Evolutionary conservation across 2,113 vertebrate species (phyloP).

Genomic region (Melozone crissalis): DNA sequence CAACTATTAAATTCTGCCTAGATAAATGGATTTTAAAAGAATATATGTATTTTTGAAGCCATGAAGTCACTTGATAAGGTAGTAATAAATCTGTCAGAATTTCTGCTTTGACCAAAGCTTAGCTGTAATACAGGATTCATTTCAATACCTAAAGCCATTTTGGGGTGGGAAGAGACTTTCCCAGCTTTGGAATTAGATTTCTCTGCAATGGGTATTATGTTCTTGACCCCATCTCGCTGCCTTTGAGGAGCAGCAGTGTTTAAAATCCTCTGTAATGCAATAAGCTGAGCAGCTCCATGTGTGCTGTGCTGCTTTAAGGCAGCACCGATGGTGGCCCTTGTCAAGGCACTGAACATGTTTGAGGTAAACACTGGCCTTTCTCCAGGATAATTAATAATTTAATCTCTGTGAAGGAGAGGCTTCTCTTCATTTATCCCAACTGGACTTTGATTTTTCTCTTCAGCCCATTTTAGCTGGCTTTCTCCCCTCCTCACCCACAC

Average conservation of each 20-base stretch:
- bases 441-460: slow-evolving; percentile 34
- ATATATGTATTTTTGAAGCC: slow-evolving; percentile 61
- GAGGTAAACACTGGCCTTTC: slow-evolving; percentile 1
- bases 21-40: slow-evolving; percentile 71
- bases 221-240: slow-evolving; percentile 23
- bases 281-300: not conserved
- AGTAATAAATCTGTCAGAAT: slow-evolving; percentile 68
- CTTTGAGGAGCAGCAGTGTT: slow-evolving; percentile 43
- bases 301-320: not conserved
- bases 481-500: not conserved
- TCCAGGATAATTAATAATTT: slow-evolving; percentile 36
- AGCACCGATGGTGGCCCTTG: not conserved
- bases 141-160: slow-evolving; percentile 69
- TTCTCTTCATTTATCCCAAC: not conserved
- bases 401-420: not conserved
- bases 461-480: not conserved
- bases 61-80: slow-evolving; percentile 61
- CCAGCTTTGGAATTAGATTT: slow-evolving; percentile 49
- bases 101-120: slow-evolving; percentile 60
- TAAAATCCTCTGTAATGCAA: slow-evolving; percentile 45
- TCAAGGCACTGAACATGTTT: not conserved
- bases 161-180: slow-evolving; percentile 11
- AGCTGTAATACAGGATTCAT: slow-evolving; percentile 54
- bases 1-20: slow-evolving; percentile 44
- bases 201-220: slow-evolving; percentile 19